phyloP scores from a whole-genome alignment of 1,140 invertebrate species.

The Dreissena polymorpha region DNA sequence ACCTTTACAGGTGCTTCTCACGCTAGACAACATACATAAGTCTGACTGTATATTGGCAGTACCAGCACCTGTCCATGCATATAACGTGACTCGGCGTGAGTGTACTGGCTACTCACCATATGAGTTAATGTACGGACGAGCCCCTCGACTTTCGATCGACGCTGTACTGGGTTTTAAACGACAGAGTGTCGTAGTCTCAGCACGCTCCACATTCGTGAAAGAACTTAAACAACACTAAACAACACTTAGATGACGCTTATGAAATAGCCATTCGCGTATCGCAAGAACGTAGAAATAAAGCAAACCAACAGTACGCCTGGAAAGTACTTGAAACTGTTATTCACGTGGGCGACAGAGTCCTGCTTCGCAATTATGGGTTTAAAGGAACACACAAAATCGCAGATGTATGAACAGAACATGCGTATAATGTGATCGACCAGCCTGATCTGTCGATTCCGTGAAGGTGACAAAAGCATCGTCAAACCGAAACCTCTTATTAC shows the following conservation, averaged over 20 bases:
- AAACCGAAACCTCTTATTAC: conserved; percentile 3
- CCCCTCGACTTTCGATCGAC: too few relatives aligned
- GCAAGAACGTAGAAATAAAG: not conserved
- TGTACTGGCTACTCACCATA: too few relatives aligned
- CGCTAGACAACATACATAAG: too few relatives aligned
- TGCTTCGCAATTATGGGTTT: too few relatives aligned
- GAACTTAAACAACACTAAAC: not conserved
- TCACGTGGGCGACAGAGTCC: too few relatives aligned
- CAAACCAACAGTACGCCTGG: not conserved
- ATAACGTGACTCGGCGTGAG: too few relatives aligned
- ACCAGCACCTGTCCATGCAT: too few relatives aligned
- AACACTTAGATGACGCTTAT: not conserved
- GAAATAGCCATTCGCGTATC: not conserved
- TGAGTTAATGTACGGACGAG: too few relatives aligned
- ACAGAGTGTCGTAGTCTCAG: not conserved
- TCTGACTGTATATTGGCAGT: too few relatives aligned
- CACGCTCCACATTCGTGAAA: not conserved
- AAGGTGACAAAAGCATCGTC: not conserved
- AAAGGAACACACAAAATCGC: too few relatives aligned
- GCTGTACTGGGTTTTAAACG: not conserved
- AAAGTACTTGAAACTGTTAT: not conserved
- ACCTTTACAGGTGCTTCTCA: too few relatives aligned
- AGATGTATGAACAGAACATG: too few relatives aligned
- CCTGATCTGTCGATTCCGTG: not conserved
- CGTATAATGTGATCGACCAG: not conserved